Percentiles rank a stretch among this genome's conserved stretches.
Conservation (phyloP, 2,888 invertebrate species). For the Cyaniris semiargus region DNA sequence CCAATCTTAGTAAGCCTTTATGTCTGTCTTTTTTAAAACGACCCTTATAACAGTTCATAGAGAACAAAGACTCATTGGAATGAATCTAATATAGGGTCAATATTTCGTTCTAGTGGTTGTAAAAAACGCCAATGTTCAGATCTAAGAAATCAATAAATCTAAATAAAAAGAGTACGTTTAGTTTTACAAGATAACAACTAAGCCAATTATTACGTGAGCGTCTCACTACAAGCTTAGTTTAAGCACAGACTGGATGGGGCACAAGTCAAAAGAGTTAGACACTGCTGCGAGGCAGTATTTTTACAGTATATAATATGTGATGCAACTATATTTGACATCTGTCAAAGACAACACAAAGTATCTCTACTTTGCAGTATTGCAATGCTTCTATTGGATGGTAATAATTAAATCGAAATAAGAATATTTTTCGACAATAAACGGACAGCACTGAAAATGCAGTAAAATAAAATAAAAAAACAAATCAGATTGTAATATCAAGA, state of each 20-base stretch:
- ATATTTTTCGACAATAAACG: too few relatives aligned
- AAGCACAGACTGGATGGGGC: constrained; percentile 37
- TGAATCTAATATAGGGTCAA: constrained; percentile 5
- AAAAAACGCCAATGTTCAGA: constrained; percentile 2
- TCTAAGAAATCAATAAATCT: constrained; percentile 12
- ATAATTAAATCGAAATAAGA: too few relatives aligned
- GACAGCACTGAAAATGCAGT: too few relatives aligned
- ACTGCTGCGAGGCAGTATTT: too few relatives aligned
- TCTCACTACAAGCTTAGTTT: constrained; percentile 44
- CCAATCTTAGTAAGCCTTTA: background rate
- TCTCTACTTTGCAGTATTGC: too few relatives aligned
- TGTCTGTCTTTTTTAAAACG: background rate
- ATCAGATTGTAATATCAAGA: too few relatives aligned
- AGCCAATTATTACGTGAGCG: constrained; percentile 47
- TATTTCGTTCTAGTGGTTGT: background rate
- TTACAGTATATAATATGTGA: too few relatives aligned
- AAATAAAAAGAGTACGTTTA: constrained; percentile 37
- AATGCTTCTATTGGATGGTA: too few relatives aligned
- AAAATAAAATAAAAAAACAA: too few relatives aligned
- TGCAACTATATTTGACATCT: too few relatives aligned
- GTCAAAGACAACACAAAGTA: too few relatives aligned
- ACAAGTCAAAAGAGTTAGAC: constrained; percentile 36
- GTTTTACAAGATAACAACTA: constrained; percentile 41
- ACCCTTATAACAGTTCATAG: background rate
- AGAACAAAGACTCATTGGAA: background rate